Evolutionary conservation across 2,113 vertebrate genomes (phyloP), one percentile per base, ranked within the genome.

Genomic region (Sapajus apella): DNA sequence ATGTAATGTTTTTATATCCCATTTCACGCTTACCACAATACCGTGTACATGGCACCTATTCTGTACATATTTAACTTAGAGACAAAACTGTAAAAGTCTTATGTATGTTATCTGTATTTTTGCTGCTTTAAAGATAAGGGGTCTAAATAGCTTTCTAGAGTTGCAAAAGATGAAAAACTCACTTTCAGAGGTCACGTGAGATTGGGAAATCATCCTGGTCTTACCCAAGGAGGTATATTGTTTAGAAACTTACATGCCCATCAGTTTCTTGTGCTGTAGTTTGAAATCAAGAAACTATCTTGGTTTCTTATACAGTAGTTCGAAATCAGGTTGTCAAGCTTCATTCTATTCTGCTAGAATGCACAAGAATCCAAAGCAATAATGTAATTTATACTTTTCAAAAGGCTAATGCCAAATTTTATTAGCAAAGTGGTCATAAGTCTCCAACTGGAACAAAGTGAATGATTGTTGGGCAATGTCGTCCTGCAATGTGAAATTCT

Each of bases 261-360:
- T 85, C 37, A 16, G 47, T 80, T 95, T 97, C 45, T 92, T 87
- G 37, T 89, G 64, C 1, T 77, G 35, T 79, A 84, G 11, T 84
- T 94, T 88, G 58, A 95, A 96, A 83, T 21, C n/a, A 84, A 64
- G 61, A 64, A 64, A 64, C 1, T 8, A 17, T 14, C 66, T 82
- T 35, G 10, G 47, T 80, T 94, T 97, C 47, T 92, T 81, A 21
- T 87, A 66, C 1, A 92, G 30, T 79, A 81, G 11, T 84, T 94
- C 85, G 52, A 95, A 96, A 83, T 21, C n/a, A 84, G 18, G 16
- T 90, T 91, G 72, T 88, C n/a, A 91, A 52, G 5, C 79, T 95
- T 94, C 56, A 35, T 56, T 90, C 27, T 84, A 47, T 6, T 11
- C 1, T 64, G 18, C 6, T 66, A 66, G 64, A 90, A 25, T 96